These are phyloP conservation scores for Coreius guichenoti DNA, from an alignment of 2,797 vertebrate genomes.

Conservation along the genomic window DNA sequence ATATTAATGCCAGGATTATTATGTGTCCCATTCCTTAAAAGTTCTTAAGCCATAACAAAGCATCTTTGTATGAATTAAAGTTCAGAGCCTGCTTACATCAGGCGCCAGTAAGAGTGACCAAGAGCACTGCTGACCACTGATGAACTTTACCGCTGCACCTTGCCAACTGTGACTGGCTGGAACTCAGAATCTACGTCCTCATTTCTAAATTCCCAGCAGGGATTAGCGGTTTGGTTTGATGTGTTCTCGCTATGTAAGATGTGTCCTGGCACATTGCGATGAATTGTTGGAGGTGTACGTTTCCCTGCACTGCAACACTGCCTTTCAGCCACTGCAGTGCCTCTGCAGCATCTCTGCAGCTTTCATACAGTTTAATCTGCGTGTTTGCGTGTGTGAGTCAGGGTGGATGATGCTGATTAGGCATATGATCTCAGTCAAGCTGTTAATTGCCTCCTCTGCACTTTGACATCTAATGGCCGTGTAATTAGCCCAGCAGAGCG, in stretches of 20 bases:
- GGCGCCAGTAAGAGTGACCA: slow-evolving; percentile 14
- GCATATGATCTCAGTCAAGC: slow-evolving; percentile 16
- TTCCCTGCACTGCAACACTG: slow-evolving; percentile 10
- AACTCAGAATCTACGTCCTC: slow-evolving; percentile 5
- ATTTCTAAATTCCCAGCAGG: slow-evolving; percentile 38
- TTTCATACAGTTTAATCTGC: slow-evolving; percentile 5
- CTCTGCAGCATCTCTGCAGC: slow-evolving; percentile 53
- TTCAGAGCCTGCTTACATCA: slow-evolving; percentile 22
- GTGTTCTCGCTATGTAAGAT: slow-evolving; percentile 7
- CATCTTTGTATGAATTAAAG: slow-evolving; percentile 27
- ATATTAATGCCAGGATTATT: neutral
- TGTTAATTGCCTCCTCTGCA: slow-evolving; percentile 47
- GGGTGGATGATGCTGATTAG: slow-evolving; percentile 28
- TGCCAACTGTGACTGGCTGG: slow-evolving; percentile 25
- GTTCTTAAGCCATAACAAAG: neutral
- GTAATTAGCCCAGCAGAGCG: slow-evolving; percentile 49
- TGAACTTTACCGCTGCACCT: slow-evolving; percentile 21
- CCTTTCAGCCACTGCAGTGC: slow-evolving; percentile 48
- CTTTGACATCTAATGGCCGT: slow-evolving; percentile 33
- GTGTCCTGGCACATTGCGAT: neutral
- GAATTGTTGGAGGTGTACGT: neutral
- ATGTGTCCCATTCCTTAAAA: neutral
- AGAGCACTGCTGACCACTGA: slow-evolving; percentile 21
- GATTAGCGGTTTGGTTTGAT: slow-evolving; percentile 43
- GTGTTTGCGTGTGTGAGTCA: slow-evolving; percentile 22